Conservation (phyloP, 2,797 vertebrate genomes). For the Mormyrus proboscirostris region DNA sequence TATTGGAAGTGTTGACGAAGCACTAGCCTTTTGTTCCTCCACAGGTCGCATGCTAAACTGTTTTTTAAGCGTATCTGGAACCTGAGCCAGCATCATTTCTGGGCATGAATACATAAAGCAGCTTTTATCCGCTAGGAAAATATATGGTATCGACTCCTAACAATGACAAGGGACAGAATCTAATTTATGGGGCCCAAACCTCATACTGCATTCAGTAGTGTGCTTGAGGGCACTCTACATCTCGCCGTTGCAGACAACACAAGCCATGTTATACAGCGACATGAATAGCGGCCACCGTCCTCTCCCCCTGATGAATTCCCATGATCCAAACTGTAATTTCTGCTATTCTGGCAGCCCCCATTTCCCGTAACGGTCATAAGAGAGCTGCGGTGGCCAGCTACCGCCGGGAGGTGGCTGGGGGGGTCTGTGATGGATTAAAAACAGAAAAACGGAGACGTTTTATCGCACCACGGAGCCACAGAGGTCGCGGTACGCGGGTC, state of each 20-base stretch:
- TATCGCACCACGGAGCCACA: conserved; percentile 30
- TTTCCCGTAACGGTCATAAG: conserved; percentile 36
- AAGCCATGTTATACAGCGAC: conserved; percentile 27
- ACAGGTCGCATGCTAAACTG: conserved; percentile 33
- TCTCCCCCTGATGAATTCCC: conserved; percentile 36
- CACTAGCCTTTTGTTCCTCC: neutral
- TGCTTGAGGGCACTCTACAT: conserved; percentile 28
- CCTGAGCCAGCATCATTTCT: conserved; percentile 37
- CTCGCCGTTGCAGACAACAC: conserved; percentile 37
- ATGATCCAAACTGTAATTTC: conserved; percentile 23
- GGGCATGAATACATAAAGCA: conserved; percentile 39
- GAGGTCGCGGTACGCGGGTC: neutral
- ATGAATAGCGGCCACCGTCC: conserved; percentile 19
- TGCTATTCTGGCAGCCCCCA: conserved; percentile 32
- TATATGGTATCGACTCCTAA: conserved; percentile 38
- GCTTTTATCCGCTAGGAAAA: conserved; percentile 40
- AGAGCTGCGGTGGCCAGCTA: conserved; percentile 17
- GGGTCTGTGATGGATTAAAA: conserved; percentile 58
- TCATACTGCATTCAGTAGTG: conserved; percentile 42
- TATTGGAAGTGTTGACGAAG: conserved; percentile 10
- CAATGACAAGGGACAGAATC: conserved; percentile 42
- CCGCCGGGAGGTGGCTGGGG: neutral
- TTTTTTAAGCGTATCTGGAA: conserved; percentile 44
- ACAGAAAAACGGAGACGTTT: conserved; percentile 46
- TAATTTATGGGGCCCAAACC: conserved; percentile 40